These are phyloP conservation scores for Crenichthys baileyi DNA, from an alignment of 2,797 vertebrate genomes.

Conservation along the genomic window DNA sequence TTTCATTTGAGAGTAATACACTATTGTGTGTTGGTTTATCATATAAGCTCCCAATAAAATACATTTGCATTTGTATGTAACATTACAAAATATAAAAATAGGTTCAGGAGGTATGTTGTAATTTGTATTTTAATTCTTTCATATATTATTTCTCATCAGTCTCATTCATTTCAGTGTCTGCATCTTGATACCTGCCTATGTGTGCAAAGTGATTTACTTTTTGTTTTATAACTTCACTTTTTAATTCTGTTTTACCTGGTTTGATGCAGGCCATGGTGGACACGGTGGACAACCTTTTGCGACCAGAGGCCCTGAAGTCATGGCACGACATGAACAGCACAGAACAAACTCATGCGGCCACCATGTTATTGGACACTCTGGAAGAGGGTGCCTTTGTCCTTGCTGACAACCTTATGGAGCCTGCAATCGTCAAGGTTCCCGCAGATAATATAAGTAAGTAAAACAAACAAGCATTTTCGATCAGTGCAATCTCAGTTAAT, in stretches of 20 bases:
- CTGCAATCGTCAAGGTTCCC: conserved; percentile 95
- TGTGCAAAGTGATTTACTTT: not conserved
- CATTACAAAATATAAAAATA: too few relatives aligned
- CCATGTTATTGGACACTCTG: conserved; percentile 97
- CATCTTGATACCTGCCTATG: conserved; percentile 40
- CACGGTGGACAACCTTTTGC: conserved; percentile 97
- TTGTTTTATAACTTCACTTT: conserved; percentile 16
- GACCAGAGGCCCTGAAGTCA: conserved; percentile 94
- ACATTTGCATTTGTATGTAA: not conserved
- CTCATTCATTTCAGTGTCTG: conserved; percentile 46
- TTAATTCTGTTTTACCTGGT: conserved; percentile 10
- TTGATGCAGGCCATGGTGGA: conserved; percentile 94
- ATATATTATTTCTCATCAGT: conserved; percentile 14
- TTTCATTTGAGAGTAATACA: not conserved
- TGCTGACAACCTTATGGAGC: conserved; percentile 97
- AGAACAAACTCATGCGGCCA: conserved; percentile 96
- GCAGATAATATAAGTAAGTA: conserved; percentile 97
- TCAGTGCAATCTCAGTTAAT: conserved; percentile 54
- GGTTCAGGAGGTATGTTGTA: not conserved
- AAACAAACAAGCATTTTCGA: conserved; percentile 13
- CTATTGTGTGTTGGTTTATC: not conserved
- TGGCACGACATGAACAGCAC: conserved; percentile 99
- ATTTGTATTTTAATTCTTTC: conserved; percentile 13
- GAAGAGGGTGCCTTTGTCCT: conserved; percentile 99
- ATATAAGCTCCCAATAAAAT: not conserved